Base-by-base conservation (phyloP, 1,140 invertebrate species). In the Solenopsis invicta region DNA sequence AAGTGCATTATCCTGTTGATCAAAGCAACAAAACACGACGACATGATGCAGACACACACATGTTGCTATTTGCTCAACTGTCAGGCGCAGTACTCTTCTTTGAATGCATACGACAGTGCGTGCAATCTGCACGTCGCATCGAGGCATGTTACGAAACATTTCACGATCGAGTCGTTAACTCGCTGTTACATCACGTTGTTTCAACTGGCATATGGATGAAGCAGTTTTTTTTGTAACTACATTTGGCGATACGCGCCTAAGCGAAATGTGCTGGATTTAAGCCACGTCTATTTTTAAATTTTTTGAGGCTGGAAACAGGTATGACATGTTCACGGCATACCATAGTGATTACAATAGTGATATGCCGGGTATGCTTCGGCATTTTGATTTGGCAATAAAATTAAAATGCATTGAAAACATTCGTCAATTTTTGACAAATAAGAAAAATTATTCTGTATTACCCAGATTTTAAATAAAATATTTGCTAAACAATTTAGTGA, bases 101-200 rank as follows among this genome's bases (percentile, higher is more conserved):
- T 74, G 50, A 85, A 87, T 50, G 64, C 59, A 21, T 21, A 29
- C 66, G 61, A 84, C 71, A 80, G 16, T 56, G 21, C 34, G 59
- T 52, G 50, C 24, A 87, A 67, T 80, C 41, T 59, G 24, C 62
- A 88, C 50, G 24, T 67, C 61, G 34, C 18, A 9, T 41, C 37
- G 80, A 72, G 37, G 66, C 80, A 59, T 66, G 52, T 90, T 90
- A 41, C 67, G 59, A 90, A 82, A 90, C 37, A 64, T 80, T 84
- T 54, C 37, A 59, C 61, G 54, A 77, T 56, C 24, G 62, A 78
- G 34, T 87, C 67, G 59, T 89, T 87, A 72, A 71, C 16, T 54
- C 8, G 82, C 59, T 54, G 72, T 89, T 85, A 89, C 67, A 74
- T 80, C 72, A 61, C 61, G 9, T 13, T 50, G 12, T 45, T 59